Evolutionary conservation across 2,888 invertebrate genomes (phyloP), one percentile per base, ranked within the genome.

Genomic region (Habrosyne pyritoides): DNA sequence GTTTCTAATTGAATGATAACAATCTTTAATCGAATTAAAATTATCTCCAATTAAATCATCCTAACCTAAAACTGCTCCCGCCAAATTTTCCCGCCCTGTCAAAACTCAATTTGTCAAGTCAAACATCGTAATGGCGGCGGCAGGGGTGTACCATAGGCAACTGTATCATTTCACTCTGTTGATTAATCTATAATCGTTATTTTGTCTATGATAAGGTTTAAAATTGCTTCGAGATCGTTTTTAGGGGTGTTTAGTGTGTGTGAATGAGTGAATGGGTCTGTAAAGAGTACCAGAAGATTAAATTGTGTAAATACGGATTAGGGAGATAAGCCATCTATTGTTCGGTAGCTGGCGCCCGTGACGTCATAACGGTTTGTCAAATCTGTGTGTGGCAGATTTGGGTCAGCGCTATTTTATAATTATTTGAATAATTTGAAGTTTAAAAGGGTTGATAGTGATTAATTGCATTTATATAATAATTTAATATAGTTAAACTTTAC

Each of bases 231-330:
- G 59, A 60, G 69, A 60, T 61, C 59, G 64, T 64, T 69, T 63
- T 33, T n/a, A 33, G 59, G 67, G 49, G 55, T 65, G 61, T 61
- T 33, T 33, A 6, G 33, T 8, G 61, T 42, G 56, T 58, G 69
- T 69, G 63, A 73, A 75, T 77, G 79, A 69, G 66, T 71, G 59
- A 67, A 66, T 69, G 56, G 66, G 21, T 18, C 46, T 53, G 12
- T 53, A 46, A 28, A 53, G 52, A 64, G 68, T 72, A 73, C 69
- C 67, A 63, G 77, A 67, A 83, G 91, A 91, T 91, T 91, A 91
- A 90, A 87, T 88, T 91, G 91, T 90, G 89, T 91, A 91, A 92
- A 91, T 85, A 91, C 80, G 90, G 91, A 91, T 92, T 92, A 91
- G 81, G 79, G 71, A 89, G 91, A 87, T 91, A 90, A 91, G 87